Conservation (phyloP, 2,888 invertebrate genomes). For the Embidobia sp. region DNA sequence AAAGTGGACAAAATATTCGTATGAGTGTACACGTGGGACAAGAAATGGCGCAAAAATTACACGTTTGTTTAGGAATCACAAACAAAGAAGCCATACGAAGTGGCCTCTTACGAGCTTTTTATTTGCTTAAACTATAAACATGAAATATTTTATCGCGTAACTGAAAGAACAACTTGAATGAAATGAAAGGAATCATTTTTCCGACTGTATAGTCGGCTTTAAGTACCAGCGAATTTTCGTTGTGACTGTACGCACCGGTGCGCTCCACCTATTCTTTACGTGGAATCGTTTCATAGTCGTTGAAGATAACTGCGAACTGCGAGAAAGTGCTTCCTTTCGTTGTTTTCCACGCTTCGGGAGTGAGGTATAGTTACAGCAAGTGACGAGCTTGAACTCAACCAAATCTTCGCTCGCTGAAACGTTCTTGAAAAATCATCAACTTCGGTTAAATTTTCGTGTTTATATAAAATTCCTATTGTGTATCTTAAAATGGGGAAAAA, state of each 20-base stretch:
- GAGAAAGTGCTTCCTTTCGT: conserved; percentile 76
- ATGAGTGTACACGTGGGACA: too few relatives aligned
- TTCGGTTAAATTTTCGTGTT: too few relatives aligned
- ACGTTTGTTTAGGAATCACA: too few relatives aligned
- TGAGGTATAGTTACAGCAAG: conserved; percentile 64
- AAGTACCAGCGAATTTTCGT: conserved; percentile 12
- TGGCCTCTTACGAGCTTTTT: too few relatives aligned
- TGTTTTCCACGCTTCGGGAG: conserved; percentile 73
- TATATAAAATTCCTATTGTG: too few relatives aligned
- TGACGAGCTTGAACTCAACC: conserved; percentile 21
- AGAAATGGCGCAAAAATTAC: too few relatives aligned
- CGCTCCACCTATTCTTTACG: conserved; percentile 49
- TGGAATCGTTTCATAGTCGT: conserved; percentile 42
- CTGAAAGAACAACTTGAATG: background rate
- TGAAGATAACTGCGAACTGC: conserved; percentile 62
- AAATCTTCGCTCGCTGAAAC: conserved; percentile 9
- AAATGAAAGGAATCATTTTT: conserved; percentile 26
- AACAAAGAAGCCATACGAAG: too few relatives aligned
- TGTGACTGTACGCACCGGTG: conserved; percentile 17
- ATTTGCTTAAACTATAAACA: too few relatives aligned
- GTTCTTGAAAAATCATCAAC: conserved; percentile 12
- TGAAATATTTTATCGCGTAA: background rate
- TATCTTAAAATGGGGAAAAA: too few relatives aligned
- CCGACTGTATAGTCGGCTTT: background rate
- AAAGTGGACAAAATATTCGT: too few relatives aligned